Evolutionary conservation across 2,113 vertebrate species (phyloP).

Genomic region (Mormyrus iriodes): DNA sequence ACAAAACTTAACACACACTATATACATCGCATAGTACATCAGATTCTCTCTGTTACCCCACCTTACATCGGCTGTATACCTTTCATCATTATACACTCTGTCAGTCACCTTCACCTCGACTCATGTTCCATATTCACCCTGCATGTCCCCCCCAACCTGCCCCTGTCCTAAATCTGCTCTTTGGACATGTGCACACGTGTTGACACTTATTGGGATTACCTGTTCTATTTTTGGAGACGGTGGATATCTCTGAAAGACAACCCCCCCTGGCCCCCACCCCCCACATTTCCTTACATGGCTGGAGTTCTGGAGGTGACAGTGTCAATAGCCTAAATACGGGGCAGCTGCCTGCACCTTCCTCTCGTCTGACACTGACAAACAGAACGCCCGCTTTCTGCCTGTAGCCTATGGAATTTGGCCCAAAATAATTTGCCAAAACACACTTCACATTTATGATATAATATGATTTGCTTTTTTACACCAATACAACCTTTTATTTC

Average conservation of each 20-base stretch:
- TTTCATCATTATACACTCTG: not conserved
- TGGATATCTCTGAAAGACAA: conserved; percentile 44
- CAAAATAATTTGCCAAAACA: not conserved
- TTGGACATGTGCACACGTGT: conserved; percentile 16
- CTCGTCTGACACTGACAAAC: not conserved
- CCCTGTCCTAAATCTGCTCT: not conserved
- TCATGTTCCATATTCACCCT: not conserved
- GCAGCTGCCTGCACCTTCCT: too few species aligned
- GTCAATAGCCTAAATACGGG: conserved; percentile 55
- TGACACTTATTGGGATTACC: conserved; percentile 20
- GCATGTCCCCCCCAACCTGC: not conserved
- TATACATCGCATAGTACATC: not conserved
- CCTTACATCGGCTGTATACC: not conserved
- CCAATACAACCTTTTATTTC: not conserved
- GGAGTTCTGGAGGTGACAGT: conserved; percentile 31
- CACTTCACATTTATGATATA: not conserved
- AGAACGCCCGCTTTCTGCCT: not conserved
- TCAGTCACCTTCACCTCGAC: not conserved
- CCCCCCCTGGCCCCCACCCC: conserved; percentile 29
- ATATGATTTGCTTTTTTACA: not conserved
- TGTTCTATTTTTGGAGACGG: conserved; percentile 33
- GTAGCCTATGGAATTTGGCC: not conserved
- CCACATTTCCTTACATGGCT: conserved; percentile 52
- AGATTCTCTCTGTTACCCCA: not conserved
- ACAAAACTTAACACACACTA: not conserved